Conservation (phyloP, 2,797 vertebrate species). For the Manis crassicaudata region DNA sequence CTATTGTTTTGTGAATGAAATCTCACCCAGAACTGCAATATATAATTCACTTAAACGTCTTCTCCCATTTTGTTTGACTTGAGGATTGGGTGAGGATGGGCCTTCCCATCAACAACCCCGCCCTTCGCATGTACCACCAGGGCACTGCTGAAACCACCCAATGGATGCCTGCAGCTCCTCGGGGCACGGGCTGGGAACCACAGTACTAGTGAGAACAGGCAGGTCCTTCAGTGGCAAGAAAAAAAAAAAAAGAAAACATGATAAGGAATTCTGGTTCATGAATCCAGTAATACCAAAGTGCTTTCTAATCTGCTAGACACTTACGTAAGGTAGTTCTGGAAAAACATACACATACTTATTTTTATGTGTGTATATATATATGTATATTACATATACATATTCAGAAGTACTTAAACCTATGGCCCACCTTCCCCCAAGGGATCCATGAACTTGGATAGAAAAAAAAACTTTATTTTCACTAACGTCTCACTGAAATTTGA, state of each 20-base stretch:
- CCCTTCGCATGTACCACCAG: too few species aligned
- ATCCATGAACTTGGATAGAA: neutral
- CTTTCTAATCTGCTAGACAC: neutral
- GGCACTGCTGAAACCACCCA: neutral
- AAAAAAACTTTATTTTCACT: neutral
- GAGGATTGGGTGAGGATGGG: neutral
- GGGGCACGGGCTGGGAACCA: neutral
- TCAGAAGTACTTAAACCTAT: neutral
- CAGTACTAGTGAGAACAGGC: neutral
- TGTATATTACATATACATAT: accelerated
- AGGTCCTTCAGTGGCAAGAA: neutral
- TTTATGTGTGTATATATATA: neutral
- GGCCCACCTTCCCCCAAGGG: neutral
- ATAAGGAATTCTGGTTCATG: conserved; percentile 51
- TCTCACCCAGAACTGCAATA: neutral
- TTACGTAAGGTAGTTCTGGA: neutral
- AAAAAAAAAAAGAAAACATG: neutral
- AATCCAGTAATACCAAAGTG: conserved; percentile 38
- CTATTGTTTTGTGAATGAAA: neutral
- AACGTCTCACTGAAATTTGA: neutral
- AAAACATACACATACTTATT: neutral
- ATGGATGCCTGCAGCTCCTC: neutral
- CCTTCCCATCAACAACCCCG: neutral
- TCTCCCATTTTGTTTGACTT: neutral
- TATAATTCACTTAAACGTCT: neutral